Evolutionary conservation across 2,113 vertebrate species (phyloP), one percentile per base, ranked within the genome.

Genomic region (Henicopernis longicauda): DNA sequence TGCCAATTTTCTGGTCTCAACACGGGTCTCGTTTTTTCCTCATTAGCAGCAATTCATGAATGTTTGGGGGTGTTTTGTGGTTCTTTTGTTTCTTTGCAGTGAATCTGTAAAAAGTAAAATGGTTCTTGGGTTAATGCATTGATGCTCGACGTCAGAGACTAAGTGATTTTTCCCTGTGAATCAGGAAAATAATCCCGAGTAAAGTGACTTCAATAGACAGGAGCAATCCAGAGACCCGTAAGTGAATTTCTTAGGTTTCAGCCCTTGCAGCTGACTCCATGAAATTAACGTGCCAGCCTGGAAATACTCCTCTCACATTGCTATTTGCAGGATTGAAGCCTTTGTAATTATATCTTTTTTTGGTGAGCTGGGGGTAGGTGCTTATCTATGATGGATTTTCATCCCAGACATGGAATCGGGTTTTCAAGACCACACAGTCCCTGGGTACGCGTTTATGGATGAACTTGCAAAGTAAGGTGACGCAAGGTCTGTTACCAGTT

Each of bases 71-170:
- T 54, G 40, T 32, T 65, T 74, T 76, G 26, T 61, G 69, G 40
- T 79, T 44, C 20, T 70, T 69, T 65, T 69, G 42, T 58, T 73
- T 78, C 55, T 87, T 67, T 25, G 44, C 40, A 54, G 25, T 54
- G 67, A 66, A 52, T 65, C 69, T 65, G 13, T 69, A 38, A 10
- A 72, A 25, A 4, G 3, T 18, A 15, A 52, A 72, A 34, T 36
- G 14, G 20, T 62, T 81, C 52, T 93, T 21, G 8, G 69, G 38
- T 63, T 86, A 67, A 59, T 22, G 31, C 55, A 22, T 10, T 9
- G 12, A 11, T 32, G 26, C 38, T 73, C 0, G 0, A 2, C 71
- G 80, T 31, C 38, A 23, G 52, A 34, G 38, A 34, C 20, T 78
- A 70, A 88, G 40, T 40, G 50, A 52, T 86, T 94, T 95, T 94